Base-by-base conservation (phyloP, 2,113 vertebrate species). In the Labeo rohita region DNA sequence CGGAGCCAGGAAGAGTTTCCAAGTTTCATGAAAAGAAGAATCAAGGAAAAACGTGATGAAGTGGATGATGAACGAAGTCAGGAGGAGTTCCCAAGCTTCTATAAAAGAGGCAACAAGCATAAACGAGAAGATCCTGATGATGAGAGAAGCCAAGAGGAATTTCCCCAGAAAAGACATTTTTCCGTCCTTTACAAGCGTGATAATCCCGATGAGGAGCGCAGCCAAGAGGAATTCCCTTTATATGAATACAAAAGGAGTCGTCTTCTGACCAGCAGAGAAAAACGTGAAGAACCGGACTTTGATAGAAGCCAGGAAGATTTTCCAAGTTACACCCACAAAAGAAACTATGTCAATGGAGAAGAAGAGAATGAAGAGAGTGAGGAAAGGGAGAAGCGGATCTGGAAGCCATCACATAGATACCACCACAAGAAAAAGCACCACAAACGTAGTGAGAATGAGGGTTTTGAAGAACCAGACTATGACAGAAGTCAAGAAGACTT, bases 141-240 rank as follows among this genome's bases (percentile, higher is more conserved):
- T 0, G 92, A 94, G 21, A 91, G 90, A 45, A 93, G 92, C 89
- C 93, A 94, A 78, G 94, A 94, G 80, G 92, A 92, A 65, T 93
- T 92, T 47, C 87, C 93, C 90, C 91, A 0, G 87, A 92, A 84
- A 90, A 87, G 83, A 86, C 89, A 78, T 89, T 89, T n/a, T 59
- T 82, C 54, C 39, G 3, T 84, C 84, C 82, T 68, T 50, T 80
- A 0, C 79, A 87, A 87, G 61, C 87, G 78, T 43, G 85, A 87
- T 6, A 78, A 90, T 43, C 85, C 87, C 2, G 90, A 93, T 1
- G 90, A 70, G 0, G 91, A 93, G 0, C 89, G 91, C 36, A 95
- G 93, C 75, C 94, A 94, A 74, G 93, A 92, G 81, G 88, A 89
- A 49, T 89, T 87, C 23, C 88, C 88, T 10, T 21, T 3, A 9